phyloP scores from a whole-genome alignment of 2,797 vertebrate species.

The Crypturellus tataupa region DNA sequence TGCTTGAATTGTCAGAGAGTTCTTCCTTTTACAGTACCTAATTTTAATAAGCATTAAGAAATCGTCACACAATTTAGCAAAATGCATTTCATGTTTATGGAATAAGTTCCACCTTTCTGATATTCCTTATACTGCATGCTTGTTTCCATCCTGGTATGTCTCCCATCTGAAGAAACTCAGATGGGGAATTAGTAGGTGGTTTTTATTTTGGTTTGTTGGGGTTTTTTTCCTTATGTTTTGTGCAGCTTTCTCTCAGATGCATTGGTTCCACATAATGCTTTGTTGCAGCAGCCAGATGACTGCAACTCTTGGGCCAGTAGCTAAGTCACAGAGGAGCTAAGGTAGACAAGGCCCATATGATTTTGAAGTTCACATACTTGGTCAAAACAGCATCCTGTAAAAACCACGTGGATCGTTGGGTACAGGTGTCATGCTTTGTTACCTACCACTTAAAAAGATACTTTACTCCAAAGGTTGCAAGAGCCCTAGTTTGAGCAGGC shows the following conservation, averaged over 20 bases:
- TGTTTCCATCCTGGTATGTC: background rate
- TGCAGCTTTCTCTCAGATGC: background rate
- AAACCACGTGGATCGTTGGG: background rate
- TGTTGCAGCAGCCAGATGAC: background rate
- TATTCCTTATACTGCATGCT: background rate
- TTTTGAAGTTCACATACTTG: background rate
- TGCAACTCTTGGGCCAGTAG: background rate
- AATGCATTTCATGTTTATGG: accelerated
- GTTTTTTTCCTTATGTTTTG: background rate
- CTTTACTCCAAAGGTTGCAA: background rate
- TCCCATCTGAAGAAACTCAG: background rate
- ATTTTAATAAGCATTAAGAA: background rate
- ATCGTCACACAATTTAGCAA: background rate
- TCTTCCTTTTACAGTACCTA: background rate
- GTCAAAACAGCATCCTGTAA: background rate
- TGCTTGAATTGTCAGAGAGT: background rate
- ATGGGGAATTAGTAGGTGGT: background rate
- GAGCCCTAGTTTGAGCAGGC: background rate
- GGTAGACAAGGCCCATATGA: background rate
- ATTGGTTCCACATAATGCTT: background rate
- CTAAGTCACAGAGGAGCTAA: background rate
- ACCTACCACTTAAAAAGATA: background rate
- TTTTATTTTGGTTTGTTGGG: too few species aligned
- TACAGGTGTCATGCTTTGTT: background rate
- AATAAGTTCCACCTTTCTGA: background rate